Conservation (phyloP, 2,113 vertebrate species). For the Thymallus thymallus region DNA sequence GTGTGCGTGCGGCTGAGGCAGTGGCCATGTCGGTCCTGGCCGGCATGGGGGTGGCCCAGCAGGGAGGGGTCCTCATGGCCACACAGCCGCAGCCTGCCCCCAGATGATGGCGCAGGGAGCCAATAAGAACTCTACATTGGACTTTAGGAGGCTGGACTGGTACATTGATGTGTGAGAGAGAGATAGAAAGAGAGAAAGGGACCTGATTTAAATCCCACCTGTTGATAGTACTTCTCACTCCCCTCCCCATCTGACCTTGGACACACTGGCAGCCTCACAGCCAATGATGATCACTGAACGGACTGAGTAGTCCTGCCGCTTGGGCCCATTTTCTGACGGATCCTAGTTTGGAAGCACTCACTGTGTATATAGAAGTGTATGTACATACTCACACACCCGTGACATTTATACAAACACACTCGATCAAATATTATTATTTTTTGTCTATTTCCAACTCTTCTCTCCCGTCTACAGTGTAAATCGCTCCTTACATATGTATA, state of each 20-base stretch:
- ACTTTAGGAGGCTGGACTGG: slow-evolving; percentile 43
- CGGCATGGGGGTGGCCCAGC: slow-evolving; percentile 88
- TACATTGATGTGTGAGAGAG: slow-evolving; percentile 26
- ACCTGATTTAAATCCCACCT: slow-evolving; percentile 13
- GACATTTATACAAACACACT: not conserved
- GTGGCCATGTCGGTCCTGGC: slow-evolving; percentile 90
- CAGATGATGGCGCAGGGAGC: slow-evolving; percentile 83
- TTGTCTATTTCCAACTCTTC: slow-evolving; percentile 29
- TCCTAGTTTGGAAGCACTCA: slow-evolving; percentile 6
- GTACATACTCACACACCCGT: not conserved
- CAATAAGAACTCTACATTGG: slow-evolving; percentile 47
- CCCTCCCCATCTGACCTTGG: too few species aligned
- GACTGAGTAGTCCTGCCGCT: slow-evolving; percentile 39
- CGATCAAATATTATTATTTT: not conserved
- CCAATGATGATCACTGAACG: slow-evolving; percentile 61
- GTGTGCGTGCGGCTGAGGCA: slow-evolving; percentile 87
- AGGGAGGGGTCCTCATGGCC: slow-evolving; percentile 78
- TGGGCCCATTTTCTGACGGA: not conserved
- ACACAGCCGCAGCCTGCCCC: slow-evolving; percentile 87
- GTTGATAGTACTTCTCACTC: not conserved
- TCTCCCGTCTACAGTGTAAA: slow-evolving; percentile 2
- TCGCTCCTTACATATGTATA: not conserved
- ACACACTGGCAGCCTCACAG: slow-evolving; percentile 28
- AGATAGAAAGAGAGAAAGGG: slow-evolving; percentile 14
- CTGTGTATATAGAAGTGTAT: slow-evolving; percentile 11